A percentile compares a stretch with the other conserved stretches of the same genome.
Evolutionary conservation across 2,113 vertebrate species (phyloP).

Genomic region (Peucedramus taeniatus): DNA sequence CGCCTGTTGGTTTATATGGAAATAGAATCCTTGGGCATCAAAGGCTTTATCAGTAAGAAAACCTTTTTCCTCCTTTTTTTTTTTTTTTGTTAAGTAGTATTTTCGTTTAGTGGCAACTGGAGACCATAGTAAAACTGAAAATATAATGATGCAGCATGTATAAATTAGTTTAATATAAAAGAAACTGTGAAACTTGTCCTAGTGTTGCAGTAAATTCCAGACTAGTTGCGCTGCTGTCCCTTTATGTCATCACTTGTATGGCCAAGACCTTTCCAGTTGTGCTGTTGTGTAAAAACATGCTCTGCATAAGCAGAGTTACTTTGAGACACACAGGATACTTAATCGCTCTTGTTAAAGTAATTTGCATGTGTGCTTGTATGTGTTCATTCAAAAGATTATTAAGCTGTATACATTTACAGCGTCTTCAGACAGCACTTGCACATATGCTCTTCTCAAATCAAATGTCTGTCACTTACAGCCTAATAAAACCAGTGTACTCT

Average conservation of each 20-base stretch:
- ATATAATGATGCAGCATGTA: neutral
- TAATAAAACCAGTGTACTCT: neutral
- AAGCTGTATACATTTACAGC: neutral
- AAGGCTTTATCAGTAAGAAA: conserved; percentile 97
- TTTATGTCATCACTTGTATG: neutral
- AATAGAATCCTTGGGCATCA: conserved; percentile 98
- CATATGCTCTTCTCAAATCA: neutral
- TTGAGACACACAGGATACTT: neutral
- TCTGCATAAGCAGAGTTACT: neutral
- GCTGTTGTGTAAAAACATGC: neutral
- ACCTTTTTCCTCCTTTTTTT: fast-evolving
- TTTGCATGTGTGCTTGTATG: neutral
- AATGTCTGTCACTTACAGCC: neutral
- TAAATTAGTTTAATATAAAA: neutral
- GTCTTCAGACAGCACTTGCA: neutral
- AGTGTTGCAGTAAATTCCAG: neutral
- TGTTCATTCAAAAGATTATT: neutral
- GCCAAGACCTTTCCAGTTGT: neutral
- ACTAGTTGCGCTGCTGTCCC: neutral
- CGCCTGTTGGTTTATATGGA: conserved; percentile 98
- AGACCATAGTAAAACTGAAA: neutral
- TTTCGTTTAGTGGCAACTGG: neutral
- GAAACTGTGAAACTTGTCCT: neutral
- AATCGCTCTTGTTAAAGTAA: neutral
- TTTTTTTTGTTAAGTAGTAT: neutral